phyloP scores from a whole-genome alignment of 2,888 invertebrate genomes.

The Campoplex capitator region DNA sequence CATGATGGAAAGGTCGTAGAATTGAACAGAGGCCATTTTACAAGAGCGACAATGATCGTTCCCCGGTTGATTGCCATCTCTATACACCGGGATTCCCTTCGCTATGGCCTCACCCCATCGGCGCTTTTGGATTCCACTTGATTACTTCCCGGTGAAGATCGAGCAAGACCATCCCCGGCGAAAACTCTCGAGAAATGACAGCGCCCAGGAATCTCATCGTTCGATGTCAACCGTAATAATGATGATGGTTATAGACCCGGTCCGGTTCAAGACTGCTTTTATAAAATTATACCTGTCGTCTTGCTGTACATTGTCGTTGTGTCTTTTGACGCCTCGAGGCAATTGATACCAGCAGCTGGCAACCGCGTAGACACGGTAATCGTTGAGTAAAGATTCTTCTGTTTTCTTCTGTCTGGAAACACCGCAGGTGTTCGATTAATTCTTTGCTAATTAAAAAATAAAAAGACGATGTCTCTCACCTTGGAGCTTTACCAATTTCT shows the following conservation, averaged over 20 bases:
- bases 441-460: slow-evolving; percentile 52
- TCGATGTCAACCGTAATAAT: slow-evolving; percentile 17
- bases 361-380: slow-evolving; percentile 1
- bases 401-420: slow-evolving; percentile 11
- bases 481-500: not conserved
- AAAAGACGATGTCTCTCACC: slow-evolving; percentile 21
- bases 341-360: slow-evolving; percentile 47
- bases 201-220: slow-evolving; percentile 59
- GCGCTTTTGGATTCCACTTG: slow-evolving; percentile 67
- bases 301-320: not conserved
- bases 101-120: slow-evolving; percentile 37
- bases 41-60: slow-evolving; percentile 55
- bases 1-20: slow-evolving; percentile 46
- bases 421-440: slow-evolving; percentile 55
- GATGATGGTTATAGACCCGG: slow-evolving; percentile 56
- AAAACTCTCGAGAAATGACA: slow-evolving; percentile 41
- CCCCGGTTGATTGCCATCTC: slow-evolving; percentile 31
- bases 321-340: slow-evolving; percentile 58
- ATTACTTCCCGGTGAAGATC: slow-evolving; percentile 67
- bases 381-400: slow-evolving; percentile 47
- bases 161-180: slow-evolving; percentile 11
- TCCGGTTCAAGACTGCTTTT: slow-evolving; percentile 18
- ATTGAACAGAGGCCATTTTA: slow-evolving; percentile 23
- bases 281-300: slow-evolving; percentile 3
- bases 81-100: not conserved